phyloP scores from a whole-genome alignment of 35 echinoderm and acorn worm genomes.

The Chiridota heheva region DNA sequence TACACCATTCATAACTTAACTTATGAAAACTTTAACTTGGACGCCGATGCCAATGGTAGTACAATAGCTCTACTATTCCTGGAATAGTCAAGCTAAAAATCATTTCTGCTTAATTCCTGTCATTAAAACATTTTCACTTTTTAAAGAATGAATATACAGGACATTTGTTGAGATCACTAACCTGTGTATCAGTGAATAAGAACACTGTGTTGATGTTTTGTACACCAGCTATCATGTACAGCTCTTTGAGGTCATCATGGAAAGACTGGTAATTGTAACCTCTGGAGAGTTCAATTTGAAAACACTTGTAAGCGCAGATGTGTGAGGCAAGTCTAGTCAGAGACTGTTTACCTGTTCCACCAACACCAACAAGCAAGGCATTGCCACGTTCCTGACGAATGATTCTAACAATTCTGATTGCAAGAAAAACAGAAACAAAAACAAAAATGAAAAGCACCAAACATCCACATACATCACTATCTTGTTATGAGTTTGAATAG shows the following conservation, averaged over 20 bases:
- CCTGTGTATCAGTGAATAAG: conserved; percentile 98
- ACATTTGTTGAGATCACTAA: too few species aligned
- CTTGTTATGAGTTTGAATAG: too few species aligned
- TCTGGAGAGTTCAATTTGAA: conserved; percentile 90
- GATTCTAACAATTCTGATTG: conserved; percentile 79
- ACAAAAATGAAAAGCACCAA: not conserved
- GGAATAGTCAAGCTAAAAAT: too few species aligned
- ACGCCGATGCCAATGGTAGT: too few species aligned
- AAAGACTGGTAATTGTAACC: conserved; percentile 90
- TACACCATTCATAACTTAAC: too few species aligned
- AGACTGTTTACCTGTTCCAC: conserved; percentile 93
- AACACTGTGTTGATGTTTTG: conserved; percentile 90
- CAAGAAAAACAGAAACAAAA: not conserved
- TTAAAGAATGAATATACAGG: too few species aligned
- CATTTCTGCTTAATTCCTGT: too few species aligned
- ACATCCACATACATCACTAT: too few species aligned
- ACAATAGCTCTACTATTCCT: too few species aligned
- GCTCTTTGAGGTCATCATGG: conserved; percentile 98
- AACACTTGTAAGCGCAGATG: conserved; percentile 96
- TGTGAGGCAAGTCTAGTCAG: conserved; percentile 85
- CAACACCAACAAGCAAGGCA: conserved; percentile 90
- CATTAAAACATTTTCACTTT: too few species aligned
- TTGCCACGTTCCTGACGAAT: conserved; percentile 97
- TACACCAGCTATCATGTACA: conserved; percentile 91
- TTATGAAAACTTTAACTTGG: too few species aligned